Conservation (phyloP, 2,888 invertebrate species). For the Tetrapedia diversipes region DNA sequence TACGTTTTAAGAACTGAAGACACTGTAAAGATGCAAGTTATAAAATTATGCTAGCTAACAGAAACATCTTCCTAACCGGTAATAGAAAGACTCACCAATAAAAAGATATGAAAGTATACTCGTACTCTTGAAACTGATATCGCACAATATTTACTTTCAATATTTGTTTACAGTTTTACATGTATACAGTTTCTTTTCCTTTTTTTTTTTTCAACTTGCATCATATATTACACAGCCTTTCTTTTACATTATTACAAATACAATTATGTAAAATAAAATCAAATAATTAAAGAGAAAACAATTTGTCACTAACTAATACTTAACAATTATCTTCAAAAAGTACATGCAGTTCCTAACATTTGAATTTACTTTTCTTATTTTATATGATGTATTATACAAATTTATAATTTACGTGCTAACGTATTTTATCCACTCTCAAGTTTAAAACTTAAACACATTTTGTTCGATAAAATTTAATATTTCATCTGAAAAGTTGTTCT, state of each 20-base stretch:
- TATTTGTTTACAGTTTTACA: slow-evolving; percentile 10
- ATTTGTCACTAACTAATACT: not conserved
- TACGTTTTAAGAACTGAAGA: slow-evolving; percentile 6
- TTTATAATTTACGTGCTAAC: slow-evolving; percentile 64
- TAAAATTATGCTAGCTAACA: not conserved
- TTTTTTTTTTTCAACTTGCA: slow-evolving; percentile 16
- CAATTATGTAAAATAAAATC: slow-evolving; percentile 30
- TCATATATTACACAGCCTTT: slow-evolving; percentile 56
- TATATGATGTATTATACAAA: slow-evolving; percentile 81
- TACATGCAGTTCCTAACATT: slow-evolving; percentile 16
- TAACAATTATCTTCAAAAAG: slow-evolving; percentile 14
- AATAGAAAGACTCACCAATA: too few species aligned
- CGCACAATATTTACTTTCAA: slow-evolving; percentile 8
- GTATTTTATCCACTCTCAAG: not conserved
- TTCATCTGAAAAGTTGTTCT: not conserved
- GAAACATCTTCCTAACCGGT: too few species aligned
- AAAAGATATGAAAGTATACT: too few species aligned
- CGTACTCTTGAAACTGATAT: slow-evolving; percentile 14
- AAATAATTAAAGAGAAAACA: slow-evolving; percentile 26
- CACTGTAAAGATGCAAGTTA: slow-evolving; percentile 33
- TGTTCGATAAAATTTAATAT: not conserved
- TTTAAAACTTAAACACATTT: slow-evolving; percentile 5
- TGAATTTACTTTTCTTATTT: slow-evolving; percentile 62
- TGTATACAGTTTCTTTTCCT: slow-evolving; percentile 7
- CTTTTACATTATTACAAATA: slow-evolving; percentile 29